Conservation (phyloP, 2,888 invertebrate genomes). For the Selenia dentaria region DNA sequence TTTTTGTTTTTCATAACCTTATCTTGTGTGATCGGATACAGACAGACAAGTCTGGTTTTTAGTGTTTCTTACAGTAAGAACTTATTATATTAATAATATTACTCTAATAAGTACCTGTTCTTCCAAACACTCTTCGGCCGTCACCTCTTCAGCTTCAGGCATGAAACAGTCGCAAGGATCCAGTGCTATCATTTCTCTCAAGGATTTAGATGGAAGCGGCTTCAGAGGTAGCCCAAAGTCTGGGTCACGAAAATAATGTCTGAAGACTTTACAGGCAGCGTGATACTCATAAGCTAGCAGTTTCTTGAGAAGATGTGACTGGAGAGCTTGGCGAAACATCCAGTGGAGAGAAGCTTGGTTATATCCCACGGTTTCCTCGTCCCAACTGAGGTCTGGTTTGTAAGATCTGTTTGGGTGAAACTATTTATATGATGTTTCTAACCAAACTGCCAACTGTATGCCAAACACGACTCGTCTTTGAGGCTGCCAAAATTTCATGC, state of each 20-base stretch:
- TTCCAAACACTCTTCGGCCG: slow-evolving; percentile 44
- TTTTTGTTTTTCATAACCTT: no score
- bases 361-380: slow-evolving; percentile 55
- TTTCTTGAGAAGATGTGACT: slow-evolving; percentile 52
- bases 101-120: slow-evolving; percentile 44
- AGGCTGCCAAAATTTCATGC: no score
- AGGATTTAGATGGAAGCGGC: slow-evolving; percentile 43
- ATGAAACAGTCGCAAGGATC: slow-evolving; percentile 68
- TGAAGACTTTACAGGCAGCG: slow-evolving; percentile 47
- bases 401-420: slow-evolving; percentile 56
- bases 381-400: slow-evolving; percentile 68
- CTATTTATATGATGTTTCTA: no score
- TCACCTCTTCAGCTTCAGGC: slow-evolving; percentile 55
- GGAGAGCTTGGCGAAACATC: slow-evolving; percentile 74
- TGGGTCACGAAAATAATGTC: slow-evolving; percentile 64
- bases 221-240: slow-evolving; percentile 66
- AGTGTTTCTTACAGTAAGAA: no score
- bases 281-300: slow-evolving; percentile 45
- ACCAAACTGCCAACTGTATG: no score
- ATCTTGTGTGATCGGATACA: no score
- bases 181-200: slow-evolving; percentile 44
- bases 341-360: slow-evolving; percentile 58
- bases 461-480: no score
- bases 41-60: no score
- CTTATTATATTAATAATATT: no score